Evolutionary conservation across 2,113 vertebrate species (phyloP).

Genomic region (Lota lota): DNA sequence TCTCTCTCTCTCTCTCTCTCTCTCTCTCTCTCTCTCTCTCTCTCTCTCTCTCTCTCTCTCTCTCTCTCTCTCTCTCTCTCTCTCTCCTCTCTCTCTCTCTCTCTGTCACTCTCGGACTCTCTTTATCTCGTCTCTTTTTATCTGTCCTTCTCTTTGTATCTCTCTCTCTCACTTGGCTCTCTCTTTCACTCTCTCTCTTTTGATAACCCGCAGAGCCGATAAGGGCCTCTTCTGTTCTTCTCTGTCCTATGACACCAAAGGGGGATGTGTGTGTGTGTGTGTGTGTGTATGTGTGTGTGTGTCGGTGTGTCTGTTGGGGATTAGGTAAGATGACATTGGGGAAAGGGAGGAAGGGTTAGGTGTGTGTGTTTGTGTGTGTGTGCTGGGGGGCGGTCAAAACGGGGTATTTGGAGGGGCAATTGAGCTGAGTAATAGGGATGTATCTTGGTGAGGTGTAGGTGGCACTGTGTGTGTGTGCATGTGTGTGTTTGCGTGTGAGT

Average conservation of each 20-base stretch:
- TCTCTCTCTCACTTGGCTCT: slow-evolving; percentile 15
- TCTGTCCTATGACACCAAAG: not conserved
- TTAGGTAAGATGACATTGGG: not conserved
- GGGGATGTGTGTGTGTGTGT: not conserved
- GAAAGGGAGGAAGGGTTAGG: slow-evolving; percentile 2
- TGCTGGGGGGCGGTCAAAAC: not conserved
- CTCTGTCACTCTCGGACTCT: slow-evolving; percentile 1
- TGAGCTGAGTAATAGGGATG: too few species aligned
- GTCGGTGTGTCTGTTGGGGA: not conserved
- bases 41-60: slow-evolving; percentile 18
- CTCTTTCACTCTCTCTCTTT: slow-evolving; percentile 15
- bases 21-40: slow-evolving; percentile 4
- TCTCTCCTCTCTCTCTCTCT: not conserved
- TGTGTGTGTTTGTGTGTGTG: not conserved
- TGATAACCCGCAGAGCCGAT: slow-evolving; percentile 16
- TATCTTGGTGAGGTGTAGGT: slow-evolving; percentile 18
- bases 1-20: too few species aligned
- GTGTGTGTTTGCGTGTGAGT: not conserved
- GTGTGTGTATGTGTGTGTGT: not conserved
- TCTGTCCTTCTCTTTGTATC: too few species aligned
- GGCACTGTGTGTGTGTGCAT: not conserved
- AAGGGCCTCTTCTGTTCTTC: slow-evolving; percentile 21
- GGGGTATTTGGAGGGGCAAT: not conserved
- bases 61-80: not conserved
- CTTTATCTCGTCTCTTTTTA: too few species aligned